These are phyloP conservation scores for Xenus cinereus DNA, from an alignment of 2,113 vertebrate species.

Conservation along the genomic window DNA sequence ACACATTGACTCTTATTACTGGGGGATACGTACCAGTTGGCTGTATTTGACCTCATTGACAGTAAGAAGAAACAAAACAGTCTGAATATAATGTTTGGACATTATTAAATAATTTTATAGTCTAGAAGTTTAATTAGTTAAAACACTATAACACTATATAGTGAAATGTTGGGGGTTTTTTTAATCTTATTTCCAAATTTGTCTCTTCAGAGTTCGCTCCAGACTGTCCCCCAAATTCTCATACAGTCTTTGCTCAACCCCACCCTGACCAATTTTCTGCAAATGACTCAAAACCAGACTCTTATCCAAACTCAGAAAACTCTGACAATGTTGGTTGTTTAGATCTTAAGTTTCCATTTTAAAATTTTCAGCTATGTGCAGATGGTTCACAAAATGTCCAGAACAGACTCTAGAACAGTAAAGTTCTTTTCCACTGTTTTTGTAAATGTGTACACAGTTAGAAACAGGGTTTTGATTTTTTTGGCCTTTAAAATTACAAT, in stretches of 20 bases:
- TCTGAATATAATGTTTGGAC: not conserved
- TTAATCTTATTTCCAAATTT: not conserved
- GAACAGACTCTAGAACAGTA: not conserved
- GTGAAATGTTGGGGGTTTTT: accelerated
- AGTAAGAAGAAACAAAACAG: not conserved
- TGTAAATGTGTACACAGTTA: not conserved
- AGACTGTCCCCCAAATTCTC: not conserved
- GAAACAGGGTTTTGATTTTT: not conserved
- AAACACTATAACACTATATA: too few relatives aligned
- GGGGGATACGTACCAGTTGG: not conserved
- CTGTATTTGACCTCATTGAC: not conserved
- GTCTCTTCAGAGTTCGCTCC: not conserved
- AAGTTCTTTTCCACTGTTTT: not conserved
- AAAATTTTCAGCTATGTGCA: not conserved
- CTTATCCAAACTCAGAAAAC: not conserved
- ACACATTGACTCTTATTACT: not conserved
- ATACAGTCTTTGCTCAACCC: not conserved
- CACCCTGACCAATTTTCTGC: not conserved
- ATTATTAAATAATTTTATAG: not conserved
- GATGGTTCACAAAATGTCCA: not conserved
- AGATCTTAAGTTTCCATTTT: not conserved
- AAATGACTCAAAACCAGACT: not conserved
- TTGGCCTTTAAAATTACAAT: not conserved
- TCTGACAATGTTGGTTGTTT: not conserved
- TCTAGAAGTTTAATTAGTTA: not conserved